phyloP scores from a whole-genome alignment of 2,888 invertebrate genomes.

The Drosophila ustulata region DNA sequence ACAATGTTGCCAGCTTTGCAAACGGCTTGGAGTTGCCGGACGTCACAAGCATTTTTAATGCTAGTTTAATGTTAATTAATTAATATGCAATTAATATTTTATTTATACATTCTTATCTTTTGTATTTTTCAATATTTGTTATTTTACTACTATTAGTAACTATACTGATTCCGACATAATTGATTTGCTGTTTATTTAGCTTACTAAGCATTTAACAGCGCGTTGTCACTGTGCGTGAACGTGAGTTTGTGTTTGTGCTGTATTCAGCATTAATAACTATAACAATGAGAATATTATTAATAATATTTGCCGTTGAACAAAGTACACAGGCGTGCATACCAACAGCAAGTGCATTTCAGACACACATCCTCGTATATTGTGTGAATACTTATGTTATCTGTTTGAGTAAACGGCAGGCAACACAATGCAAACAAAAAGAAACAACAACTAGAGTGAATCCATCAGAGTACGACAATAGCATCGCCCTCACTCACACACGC shows the following conservation, averaged over 20 bases:
- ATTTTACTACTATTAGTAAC: too few relatives aligned
- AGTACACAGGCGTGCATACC: conserved; percentile 43
- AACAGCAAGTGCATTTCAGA: conserved; percentile 48
- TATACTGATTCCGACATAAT: too few relatives aligned
- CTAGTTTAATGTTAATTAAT: too few relatives aligned
- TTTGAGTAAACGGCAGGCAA: conserved; percentile 42
- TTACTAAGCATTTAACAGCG: background rate
- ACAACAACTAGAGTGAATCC: conserved; percentile 71
- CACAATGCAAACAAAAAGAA: conserved; percentile 66
- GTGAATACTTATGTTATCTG: conserved; percentile 55
- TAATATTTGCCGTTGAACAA: conserved; percentile 69
- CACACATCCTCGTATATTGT: conserved; percentile 12
- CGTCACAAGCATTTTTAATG: too few relatives aligned
- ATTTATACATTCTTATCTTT: too few relatives aligned
- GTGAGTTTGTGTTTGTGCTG: conserved; percentile 18
- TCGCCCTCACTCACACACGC: conserved; percentile 6
- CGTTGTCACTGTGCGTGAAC: conserved; percentile 34
- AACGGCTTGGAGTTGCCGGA: too few relatives aligned
- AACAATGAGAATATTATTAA: conserved; percentile 73
- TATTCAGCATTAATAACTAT: conserved; percentile 66
- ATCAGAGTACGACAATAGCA: conserved; percentile 57
- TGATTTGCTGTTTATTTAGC: too few relatives aligned
- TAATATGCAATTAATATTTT: too few relatives aligned
- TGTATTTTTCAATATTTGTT: too few relatives aligned
- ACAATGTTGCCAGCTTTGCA: too few relatives aligned